Evolutionary conservation across 2,797 vertebrate genomes (phyloP).

Genomic region (Poecilia wingei): DNA sequence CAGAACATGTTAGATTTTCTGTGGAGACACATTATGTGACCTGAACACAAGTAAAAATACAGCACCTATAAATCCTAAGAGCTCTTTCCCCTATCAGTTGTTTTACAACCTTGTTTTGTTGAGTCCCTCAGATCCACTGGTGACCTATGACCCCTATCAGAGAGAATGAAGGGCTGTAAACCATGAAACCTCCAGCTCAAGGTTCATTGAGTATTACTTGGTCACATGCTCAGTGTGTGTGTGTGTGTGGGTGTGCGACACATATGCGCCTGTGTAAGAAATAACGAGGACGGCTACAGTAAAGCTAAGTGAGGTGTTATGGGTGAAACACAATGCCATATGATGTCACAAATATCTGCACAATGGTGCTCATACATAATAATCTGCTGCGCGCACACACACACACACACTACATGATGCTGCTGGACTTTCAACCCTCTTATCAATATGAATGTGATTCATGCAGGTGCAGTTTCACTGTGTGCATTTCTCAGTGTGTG

Average conservation of each 20-base stretch:
- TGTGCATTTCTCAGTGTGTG: slow-evolving; percentile 24
- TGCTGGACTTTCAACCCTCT: slow-evolving; percentile 53
- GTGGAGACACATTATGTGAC: slow-evolving; percentile 28
- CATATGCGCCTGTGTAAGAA: slow-evolving; percentile 26
- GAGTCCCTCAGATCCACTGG: slow-evolving; percentile 57
- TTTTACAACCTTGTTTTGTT: slow-evolving; percentile 81
- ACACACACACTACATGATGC: slow-evolving; percentile 25
- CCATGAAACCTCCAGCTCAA: slow-evolving; percentile 70
- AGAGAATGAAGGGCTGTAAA: slow-evolving; percentile 70
- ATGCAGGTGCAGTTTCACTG: slow-evolving; percentile 24
- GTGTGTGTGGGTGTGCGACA: slow-evolving; percentile 6
- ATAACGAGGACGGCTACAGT: slow-evolving; percentile 10
- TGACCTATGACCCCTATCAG: slow-evolving; percentile 73
- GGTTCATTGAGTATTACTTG: slow-evolving; percentile 65
- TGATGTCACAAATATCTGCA: slow-evolving; percentile 33
- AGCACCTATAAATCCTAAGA: slow-evolving; percentile 60
- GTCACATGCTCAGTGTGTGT: slow-evolving; percentile 65
- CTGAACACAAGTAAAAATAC: slow-evolving; percentile 42
- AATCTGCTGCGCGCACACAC: slow-evolving; percentile 26
- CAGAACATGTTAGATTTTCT: slow-evolving; percentile 19
- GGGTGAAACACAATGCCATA: slow-evolving; percentile 34
- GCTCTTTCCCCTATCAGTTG: slow-evolving; percentile 54
- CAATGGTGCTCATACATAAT: slow-evolving; percentile 27
- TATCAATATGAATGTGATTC: slow-evolving; percentile 46
- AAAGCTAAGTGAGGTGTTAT: slow-evolving; percentile 50